A percentile compares a stretch with the other conserved stretches of the same genome.
Evolutionary conservation across 2,797 vertebrate genomes (phyloP).

Genomic region (Erethizon dorsatum): DNA sequence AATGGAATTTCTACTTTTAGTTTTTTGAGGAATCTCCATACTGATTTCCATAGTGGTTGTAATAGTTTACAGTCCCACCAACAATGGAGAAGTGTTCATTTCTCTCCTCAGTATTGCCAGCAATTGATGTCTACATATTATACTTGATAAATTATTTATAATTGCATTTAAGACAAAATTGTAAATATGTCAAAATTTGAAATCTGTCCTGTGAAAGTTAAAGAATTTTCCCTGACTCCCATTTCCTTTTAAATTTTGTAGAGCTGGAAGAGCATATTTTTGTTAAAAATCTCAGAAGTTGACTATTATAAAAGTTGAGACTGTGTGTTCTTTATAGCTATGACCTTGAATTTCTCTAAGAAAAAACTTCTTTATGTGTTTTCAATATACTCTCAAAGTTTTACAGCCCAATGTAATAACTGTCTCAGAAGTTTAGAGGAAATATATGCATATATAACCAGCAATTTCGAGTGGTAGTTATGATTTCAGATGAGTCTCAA

Average conservation of each 20-base stretch:
- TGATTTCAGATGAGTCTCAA: slow-evolving; percentile 58
- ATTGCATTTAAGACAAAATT: neutral
- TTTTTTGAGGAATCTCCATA: neutral
- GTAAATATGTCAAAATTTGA: slow-evolving; percentile 7
- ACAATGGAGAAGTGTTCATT: neutral
- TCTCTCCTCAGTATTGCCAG: neutral
- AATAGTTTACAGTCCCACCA: neutral
- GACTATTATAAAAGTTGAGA: slow-evolving; percentile 49
- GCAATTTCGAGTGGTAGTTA: slow-evolving; percentile 15
- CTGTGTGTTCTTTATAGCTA: slow-evolving; percentile 46
- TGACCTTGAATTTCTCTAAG: slow-evolving; percentile 71
- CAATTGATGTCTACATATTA: neutral
- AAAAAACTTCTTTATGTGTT: slow-evolving; percentile 70
- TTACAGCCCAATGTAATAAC: slow-evolving; percentile 68
- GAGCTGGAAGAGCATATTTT: neutral
- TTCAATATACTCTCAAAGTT: slow-evolving; percentile 69
- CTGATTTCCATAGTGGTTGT: neutral
- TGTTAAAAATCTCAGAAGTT: slow-evolving; percentile 37
- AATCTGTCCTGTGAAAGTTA: slow-evolving; percentile 30
- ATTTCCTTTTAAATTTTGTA: slow-evolving; percentile 54
- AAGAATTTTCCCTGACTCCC: neutral
- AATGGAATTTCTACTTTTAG: neutral
- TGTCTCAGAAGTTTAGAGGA: slow-evolving; percentile 53
- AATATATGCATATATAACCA: slow-evolving; percentile 43
- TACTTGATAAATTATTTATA: slow-evolving; percentile 50